Evolutionary conservation across 2,888 invertebrate genomes (phyloP), one percentile per base, ranked within the genome.

Genomic region (Drosophila birchii): DNA sequence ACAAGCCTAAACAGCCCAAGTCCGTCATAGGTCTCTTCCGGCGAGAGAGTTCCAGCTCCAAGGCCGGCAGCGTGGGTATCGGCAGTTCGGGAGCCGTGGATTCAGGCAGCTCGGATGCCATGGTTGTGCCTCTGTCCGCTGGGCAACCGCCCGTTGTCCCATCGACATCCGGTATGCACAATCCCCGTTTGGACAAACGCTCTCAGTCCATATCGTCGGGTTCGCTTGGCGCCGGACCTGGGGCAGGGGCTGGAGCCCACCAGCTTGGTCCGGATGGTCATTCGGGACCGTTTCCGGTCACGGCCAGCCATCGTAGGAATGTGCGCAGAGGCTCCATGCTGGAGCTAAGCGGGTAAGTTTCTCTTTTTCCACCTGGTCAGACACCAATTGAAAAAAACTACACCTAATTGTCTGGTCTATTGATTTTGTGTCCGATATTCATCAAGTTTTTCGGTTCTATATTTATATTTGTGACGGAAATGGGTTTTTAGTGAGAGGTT

Each of bases 21-120:
- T 97, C 97, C 93, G 97, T 97, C 93, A 97, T 97, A 94, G 97
- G 97, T 93, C 94, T 97, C 78, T 97, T 97, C 93, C 95, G 97
- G 90, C 95, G 96, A 90, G 97, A 97, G 92, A 97, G 97, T 92
- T 94, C 95, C 80, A 94, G 95, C 86, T 96, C 96, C 0, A 90
- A 88, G 75, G 90, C 85, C 59, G 95, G 95, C 60, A 95, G 95
- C 83, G 94, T 92, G 49, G 85, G 83, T 57, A 73, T 86, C 8
- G 94, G 94, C 29, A 92, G 88, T 56, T 81, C 89, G 57, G 93
- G 94, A 49, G 93, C 93, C 56, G 92, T 93, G 23, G 95, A 86
- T 76, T 76, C 80, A 49, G 78, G 93, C 59, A 93, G 95, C 78
- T 94, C 94, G 16, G 95, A 95, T 90, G 89, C 92, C 45, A 81